These are phyloP conservation scores for Mus caroli DNA, from an alignment of 2,797 vertebrate genomes.

Conservation along the genomic window DNA sequence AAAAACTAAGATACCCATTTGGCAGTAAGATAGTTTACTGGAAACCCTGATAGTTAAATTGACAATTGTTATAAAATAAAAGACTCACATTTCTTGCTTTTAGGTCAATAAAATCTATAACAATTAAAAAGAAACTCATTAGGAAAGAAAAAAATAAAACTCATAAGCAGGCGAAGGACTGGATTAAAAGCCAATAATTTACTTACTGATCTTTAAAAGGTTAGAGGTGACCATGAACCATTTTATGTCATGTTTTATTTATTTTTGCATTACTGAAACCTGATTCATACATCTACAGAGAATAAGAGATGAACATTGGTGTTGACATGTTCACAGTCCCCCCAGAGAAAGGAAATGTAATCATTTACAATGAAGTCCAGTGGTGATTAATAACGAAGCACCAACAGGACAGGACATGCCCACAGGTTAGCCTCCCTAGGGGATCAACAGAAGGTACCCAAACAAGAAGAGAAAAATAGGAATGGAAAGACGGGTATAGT, in stretches of 20 bases:
- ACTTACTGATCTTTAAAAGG: neutral
- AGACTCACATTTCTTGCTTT: neutral
- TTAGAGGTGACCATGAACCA: neutral
- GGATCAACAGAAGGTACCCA: neutral
- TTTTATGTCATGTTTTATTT: neutral
- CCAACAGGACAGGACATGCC: neutral
- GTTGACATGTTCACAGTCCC: neutral
- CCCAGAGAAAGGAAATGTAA: neutral
- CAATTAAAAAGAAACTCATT: neutral
- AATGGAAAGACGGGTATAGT: neutral
- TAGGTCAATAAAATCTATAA: neutral
- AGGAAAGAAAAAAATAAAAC: slow-evolving; percentile 4
- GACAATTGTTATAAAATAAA: neutral
- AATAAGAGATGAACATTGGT: neutral
- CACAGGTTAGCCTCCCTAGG: neutral
- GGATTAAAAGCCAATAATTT: slow-evolving; percentile 10
- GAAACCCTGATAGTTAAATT: neutral
- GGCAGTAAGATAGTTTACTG: neutral
- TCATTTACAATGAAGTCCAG: neutral
- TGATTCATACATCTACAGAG: neutral
- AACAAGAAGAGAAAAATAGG: neutral
- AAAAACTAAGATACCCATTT: neutral
- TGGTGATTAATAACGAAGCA: neutral
- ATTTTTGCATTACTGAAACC: neutral
- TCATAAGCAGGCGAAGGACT: neutral